phyloP scores from a whole-genome alignment of 2,797 vertebrate species.

The Acanthiza pusilla region DNA sequence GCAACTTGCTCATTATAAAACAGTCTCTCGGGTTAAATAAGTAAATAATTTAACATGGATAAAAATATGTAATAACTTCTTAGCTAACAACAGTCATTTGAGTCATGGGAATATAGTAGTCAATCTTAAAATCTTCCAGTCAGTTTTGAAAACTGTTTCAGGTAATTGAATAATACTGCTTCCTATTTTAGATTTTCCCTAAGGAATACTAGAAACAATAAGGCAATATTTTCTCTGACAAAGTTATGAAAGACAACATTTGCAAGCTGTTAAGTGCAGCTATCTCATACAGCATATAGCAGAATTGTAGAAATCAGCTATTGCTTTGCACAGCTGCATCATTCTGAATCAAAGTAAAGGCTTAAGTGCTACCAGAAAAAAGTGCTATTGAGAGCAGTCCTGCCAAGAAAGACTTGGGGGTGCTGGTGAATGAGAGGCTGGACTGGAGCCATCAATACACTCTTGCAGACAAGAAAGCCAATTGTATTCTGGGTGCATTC shows the following conservation, averaged over 20 bases:
- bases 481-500: neutral
- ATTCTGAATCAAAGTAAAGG: neutral
- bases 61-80: neutral
- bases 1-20: neutral
- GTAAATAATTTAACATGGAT: neutral
- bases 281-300: neutral
- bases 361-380: neutral
- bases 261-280: neutral
- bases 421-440: neutral
- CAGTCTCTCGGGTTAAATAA: neutral
- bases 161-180: neutral
- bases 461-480: neutral
- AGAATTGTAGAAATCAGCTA: neutral
- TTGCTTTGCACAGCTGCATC: neutral
- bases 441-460: neutral
- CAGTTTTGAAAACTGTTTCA: neutral
- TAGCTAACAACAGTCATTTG: neutral
- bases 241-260: neutral
- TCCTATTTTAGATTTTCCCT: neutral
- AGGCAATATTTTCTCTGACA: neutral
- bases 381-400: neutral
- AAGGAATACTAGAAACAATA: neutral
- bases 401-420: neutral
- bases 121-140: neutral
- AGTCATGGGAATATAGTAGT: neutral